Evolutionary conservation across 2,888 invertebrate species (phyloP).

Genomic region (Falcaria lacertinaria): DNA sequence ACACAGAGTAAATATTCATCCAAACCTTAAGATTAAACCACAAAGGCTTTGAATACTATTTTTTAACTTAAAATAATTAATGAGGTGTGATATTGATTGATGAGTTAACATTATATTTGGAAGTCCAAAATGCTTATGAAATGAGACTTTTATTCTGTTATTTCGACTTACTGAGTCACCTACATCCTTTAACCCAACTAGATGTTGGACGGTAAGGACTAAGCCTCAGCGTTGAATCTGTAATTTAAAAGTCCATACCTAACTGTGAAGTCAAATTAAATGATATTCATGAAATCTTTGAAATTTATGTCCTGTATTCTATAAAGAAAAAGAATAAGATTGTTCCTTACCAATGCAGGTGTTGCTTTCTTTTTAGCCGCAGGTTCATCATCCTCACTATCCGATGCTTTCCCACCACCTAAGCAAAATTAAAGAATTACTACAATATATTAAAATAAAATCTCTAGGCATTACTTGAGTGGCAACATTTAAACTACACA

Average conservation of each 20-base stretch:
- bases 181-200: neutral
- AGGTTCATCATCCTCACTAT: slow-evolving; percentile 92
- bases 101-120: neutral
- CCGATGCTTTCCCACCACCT: slow-evolving; percentile 85
- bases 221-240: neutral
- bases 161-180: neutral
- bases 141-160: neutral
- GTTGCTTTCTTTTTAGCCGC: slow-evolving; percentile 86
- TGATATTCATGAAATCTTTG: neutral
- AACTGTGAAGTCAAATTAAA: neutral
- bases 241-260: neutral
- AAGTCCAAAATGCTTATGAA: neutral
- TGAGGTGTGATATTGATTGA: neutral
- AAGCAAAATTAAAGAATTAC: slow-evolving; percentile 32
- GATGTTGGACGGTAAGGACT: neutral
- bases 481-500: slow-evolving; percentile 56
- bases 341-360: slow-evolving; percentile 75
- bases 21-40: neutral
- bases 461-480: slow-evolving; percentile 27
- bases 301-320: neutral
- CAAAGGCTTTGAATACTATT: neutral
- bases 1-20: too few species aligned
- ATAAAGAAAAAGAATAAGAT: slow-evolving; percentile 4
- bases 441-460: neutral
- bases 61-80: neutral